A percentile compares a stretch with the other conserved stretches of the same genome.
Conservation (phyloP, 1,140 invertebrate species). For the Drosophila eugracilis region DNA sequence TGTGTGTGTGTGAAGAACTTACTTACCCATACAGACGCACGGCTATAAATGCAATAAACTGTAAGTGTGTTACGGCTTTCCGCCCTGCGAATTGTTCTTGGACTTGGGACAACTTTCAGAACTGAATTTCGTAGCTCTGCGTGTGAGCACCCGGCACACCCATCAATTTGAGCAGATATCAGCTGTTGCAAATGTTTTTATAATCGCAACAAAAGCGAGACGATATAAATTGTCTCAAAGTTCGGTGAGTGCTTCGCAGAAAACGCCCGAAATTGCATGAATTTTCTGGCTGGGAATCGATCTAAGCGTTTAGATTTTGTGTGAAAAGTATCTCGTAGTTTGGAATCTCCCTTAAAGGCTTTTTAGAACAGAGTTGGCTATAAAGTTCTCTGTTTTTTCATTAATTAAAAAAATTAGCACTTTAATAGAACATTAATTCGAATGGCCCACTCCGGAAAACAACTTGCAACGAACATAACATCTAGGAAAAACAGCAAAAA, state of each 20-base stretch:
- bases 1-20: conserved; percentile 32
- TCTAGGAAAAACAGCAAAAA: conserved; percentile 2
- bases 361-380: no score
- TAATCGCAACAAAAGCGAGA: conserved; percentile 52
- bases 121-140: conserved; percentile 18
- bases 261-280: not conserved
- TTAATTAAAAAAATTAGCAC: conserved; percentile 51
- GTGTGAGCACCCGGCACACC: conserved; percentile 7
- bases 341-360: no score
- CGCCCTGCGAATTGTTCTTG: conserved; percentile 34
- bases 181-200: conserved; percentile 79
- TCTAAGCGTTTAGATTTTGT: not conserved
- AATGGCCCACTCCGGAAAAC: conserved; percentile 1
- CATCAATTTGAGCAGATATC: conserved; percentile 69
- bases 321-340: no score
- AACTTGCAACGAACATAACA: conserved; percentile 5
- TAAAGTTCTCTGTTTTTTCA: no score
- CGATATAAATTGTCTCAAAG: conserved; percentile 39
- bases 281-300: conserved; percentile 9
- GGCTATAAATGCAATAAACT: conserved; percentile 76
- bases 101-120: conserved; percentile 29
- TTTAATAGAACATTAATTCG: conserved; percentile 53
- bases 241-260: conserved; percentile 7
- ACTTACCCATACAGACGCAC: conserved; percentile 40
- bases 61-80: conserved; percentile 67